These are phyloP conservation scores for Steinernema scapterisci DNA, from an alignment of 2,888 invertebrate genomes.

Conservation along the genomic window DNA sequence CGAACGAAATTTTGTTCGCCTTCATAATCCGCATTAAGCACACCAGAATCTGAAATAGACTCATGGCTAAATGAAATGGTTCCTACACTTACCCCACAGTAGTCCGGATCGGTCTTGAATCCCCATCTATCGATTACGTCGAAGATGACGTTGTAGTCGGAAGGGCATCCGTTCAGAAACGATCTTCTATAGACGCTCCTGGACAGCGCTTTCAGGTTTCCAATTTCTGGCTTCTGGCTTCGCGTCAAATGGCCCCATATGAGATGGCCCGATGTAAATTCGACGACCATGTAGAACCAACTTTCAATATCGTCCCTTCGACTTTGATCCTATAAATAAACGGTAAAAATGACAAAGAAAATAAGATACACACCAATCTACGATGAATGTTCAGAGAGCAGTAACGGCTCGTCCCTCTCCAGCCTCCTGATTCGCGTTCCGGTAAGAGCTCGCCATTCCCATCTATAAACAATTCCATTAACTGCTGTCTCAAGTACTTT, in stretches of 20 bases:
- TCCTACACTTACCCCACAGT: not conserved
- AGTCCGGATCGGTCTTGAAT: conserved; percentile 26
- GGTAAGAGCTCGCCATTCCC: not conserved
- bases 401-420: conserved; percentile 35
- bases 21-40: conserved; percentile 3
- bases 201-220: not conserved
- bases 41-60: conserved; percentile 9
- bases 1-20: not conserved
- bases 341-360: not conserved
- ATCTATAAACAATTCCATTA: too few relatives aligned
- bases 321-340: conserved; percentile 25
- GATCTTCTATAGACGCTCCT: not conserved
- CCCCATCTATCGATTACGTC: conserved; percentile 25
- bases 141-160: conserved; percentile 22
- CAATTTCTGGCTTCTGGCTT: conserved; percentile 5
- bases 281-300: conserved; percentile 33
- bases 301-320: conserved; percentile 29
- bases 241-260: conserved; percentile 30
- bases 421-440: conserved; percentile 15
- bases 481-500: too few relatives aligned
- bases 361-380: not conserved
- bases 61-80: not conserved
- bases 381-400: conserved; percentile 23
- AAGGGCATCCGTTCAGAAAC: conserved; percentile 16
- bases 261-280: conserved; percentile 13